These are phyloP conservation scores for Sinodicranocentrus sp. DNA, from an alignment of 2,888 invertebrate species.

Conservation along the genomic window DNA sequence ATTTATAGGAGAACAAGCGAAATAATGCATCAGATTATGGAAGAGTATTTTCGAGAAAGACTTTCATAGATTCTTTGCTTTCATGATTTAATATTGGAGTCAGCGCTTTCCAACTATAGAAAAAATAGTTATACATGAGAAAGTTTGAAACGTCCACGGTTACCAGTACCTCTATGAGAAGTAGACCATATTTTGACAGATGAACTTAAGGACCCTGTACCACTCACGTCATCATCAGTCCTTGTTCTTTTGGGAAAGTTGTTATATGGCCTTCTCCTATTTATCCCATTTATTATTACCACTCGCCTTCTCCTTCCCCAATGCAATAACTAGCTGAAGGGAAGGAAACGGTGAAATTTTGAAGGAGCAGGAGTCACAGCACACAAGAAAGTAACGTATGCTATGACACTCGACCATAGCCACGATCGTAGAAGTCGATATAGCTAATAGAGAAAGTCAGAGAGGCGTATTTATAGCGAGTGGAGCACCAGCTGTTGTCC, in stretches of 20 bases:
- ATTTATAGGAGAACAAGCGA: constrained; percentile 22
- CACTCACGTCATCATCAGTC: constrained; percentile 55
- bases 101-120: background rate
- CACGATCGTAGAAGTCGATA: too few relatives aligned
- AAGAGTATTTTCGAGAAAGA: background rate
- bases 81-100: background rate
- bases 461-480: background rate
- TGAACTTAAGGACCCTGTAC: constrained; percentile 56
- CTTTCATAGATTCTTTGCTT: background rate
- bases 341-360: constrained; percentile 2
- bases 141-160: background rate
- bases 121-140: background rate
- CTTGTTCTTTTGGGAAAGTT: constrained; percentile 13
- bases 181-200: constrained; percentile 58
- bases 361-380: background rate
- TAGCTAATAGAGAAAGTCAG: background rate
- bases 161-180: constrained; percentile 15
- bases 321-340: background rate
- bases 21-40: constrained; percentile 8
- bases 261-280: constrained; percentile 13
- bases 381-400: background rate
- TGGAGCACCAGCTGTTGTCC: background rate
- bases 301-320: background rate
- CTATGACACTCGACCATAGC: background rate
- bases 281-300: constrained; percentile 40